These are phyloP conservation scores for Leptocoma aspasia DNA, from an alignment of 2,113 vertebrate species.

Conservation along the genomic window DNA sequence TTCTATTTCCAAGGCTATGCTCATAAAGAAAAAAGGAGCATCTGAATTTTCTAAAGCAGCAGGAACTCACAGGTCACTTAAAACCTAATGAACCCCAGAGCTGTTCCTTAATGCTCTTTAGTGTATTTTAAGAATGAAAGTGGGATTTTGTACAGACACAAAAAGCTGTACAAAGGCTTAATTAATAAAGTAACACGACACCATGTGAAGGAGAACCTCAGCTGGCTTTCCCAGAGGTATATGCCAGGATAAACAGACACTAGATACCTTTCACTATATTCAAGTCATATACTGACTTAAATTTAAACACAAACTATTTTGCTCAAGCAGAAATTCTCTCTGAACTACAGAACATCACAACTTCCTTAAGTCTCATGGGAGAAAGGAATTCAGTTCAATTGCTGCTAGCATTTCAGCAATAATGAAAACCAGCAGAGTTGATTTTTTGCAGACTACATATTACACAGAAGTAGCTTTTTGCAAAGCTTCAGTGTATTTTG, in stretches of 20 bases:
- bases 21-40: neutral
- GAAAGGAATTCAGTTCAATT: neutral
- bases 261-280: neutral
- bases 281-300: neutral
- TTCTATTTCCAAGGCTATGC: neutral
- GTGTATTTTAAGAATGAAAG: neutral
- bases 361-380: neutral
- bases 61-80: neutral
- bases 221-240: neutral
- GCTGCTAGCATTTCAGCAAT: neutral
- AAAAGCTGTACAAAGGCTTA: neutral
- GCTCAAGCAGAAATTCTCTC: neutral
- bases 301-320: neutral
- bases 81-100: neutral
- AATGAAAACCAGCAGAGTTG: neutral
- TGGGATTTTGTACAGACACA: neutral
- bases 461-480: neutral
- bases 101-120: neutral
- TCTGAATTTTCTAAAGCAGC: neutral
- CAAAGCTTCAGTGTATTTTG: neutral
- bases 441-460: neutral
- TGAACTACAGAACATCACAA: neutral
- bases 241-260: neutral
- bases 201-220: neutral
- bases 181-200: neutral